Evolutionary conservation across 2,113 vertebrate genomes (phyloP).

Genomic region (Dissostichus mawsoni): DNA sequence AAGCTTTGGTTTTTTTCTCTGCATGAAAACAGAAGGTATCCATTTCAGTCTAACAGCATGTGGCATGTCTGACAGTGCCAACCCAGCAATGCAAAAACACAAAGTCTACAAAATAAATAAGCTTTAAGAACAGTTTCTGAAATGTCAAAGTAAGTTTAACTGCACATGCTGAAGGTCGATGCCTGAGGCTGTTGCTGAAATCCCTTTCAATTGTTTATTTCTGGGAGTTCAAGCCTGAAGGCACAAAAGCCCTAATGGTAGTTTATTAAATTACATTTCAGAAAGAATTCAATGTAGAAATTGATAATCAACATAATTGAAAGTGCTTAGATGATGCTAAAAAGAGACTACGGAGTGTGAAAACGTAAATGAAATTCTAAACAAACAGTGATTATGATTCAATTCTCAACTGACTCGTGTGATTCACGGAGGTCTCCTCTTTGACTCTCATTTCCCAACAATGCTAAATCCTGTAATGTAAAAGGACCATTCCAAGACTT

Average conservation of each 20-base stretch:
- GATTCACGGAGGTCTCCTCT: conserved; percentile 23
- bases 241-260: not conserved
- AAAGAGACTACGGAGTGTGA: conserved; percentile 39
- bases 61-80: conserved; percentile 56
- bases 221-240: not conserved
- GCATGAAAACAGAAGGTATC: not conserved
- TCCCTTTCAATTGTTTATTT: conserved; percentile 5
- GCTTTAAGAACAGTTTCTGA: conserved; percentile 77
- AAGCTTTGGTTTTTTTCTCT: not conserved
- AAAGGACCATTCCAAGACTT: conserved; percentile 9
- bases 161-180: not conserved
- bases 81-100: conserved; percentile 60
- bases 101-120: conserved; percentile 58
- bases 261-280: conserved; percentile 67
- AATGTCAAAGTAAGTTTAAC: conserved; percentile 52
- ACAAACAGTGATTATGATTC: conserved; percentile 21
- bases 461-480: conserved; percentile 29
- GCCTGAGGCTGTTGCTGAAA: not conserved
- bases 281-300: conserved; percentile 63
- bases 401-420: conserved; percentile 20
- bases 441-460: conserved; percentile 20
- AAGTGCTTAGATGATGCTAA: conserved; percentile 43
- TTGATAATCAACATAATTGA: conserved; percentile 31
- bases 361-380: conserved; percentile 60
- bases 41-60: conserved; percentile 27